Evolutionary conservation across 2,888 invertebrate species (phyloP), one percentile per base, ranked within the genome.

Genomic region (Drosophila lutescens): DNA sequence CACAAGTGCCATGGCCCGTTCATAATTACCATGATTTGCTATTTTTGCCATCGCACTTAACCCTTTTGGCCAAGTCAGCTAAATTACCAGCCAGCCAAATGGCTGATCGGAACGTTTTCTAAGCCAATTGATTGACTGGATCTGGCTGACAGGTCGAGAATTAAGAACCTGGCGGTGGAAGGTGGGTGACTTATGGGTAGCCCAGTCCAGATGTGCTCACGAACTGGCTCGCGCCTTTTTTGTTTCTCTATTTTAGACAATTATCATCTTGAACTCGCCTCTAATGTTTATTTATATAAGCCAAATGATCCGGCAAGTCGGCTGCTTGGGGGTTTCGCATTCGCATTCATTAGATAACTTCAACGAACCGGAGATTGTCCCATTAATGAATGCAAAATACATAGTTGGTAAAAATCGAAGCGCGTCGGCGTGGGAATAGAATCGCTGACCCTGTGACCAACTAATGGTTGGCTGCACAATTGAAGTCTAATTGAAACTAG

Each of bases 401-500:
- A 30, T 30, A 68, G 62, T 56, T 7, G 40, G 34, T 26, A 10
- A 49, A 34, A 26, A 47, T 54, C 49, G 36, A 34, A 32, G 15
- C 43, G 43, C 49, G 59, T 66, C 51, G 57, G 61, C 78, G 81
- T 79, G 77, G 78, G 80, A 79, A 79, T 66, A 63, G 38, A 70
- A 40, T 30, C 47, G 34, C 30, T 70, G 70, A 70, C 61, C 61
- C 63, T 65, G 75, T 54, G 53, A 46, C 51, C 66, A 71, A 59
- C 73, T 61, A 70, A 74, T 46, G 58, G 61, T 69, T 70, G 68
- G 82, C 63, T 89, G 85, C 85, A 87, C 88, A 85, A 85, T 85
- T 79, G 73, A 77, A 65, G 79, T 80, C 80, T 86, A 86, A 85
- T 89, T 82, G 82, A 74, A 88, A 82, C 74, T 54, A 85, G 85